A percentile compares a stretch with the other conserved stretches of the same genome.
Conservation (phyloP, 2,888 invertebrate species). For the Xestobium rufovillosum region DNA sequence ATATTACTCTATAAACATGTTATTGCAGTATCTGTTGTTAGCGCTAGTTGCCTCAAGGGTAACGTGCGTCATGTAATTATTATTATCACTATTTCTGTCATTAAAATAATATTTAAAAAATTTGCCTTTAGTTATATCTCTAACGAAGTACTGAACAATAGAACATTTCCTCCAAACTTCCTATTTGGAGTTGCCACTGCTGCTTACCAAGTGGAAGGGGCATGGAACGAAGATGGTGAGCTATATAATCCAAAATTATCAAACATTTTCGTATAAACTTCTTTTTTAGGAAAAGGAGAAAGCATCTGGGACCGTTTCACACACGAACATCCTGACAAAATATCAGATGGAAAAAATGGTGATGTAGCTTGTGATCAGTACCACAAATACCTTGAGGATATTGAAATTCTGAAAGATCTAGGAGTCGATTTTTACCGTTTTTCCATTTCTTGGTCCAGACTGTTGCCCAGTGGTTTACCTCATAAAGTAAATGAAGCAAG, state of each 20-base stretch:
- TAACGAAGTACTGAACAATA: too few relatives aligned
- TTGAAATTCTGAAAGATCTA: constrained; percentile 53
- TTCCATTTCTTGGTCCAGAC: constrained; percentile 66
- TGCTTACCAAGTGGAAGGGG: not conserved
- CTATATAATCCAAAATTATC: not conserved
- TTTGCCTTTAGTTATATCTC: too few relatives aligned
- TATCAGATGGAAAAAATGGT: constrained; percentile 40
- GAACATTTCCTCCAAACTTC: too few relatives aligned
- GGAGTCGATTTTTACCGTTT: constrained; percentile 62
- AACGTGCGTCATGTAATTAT: too few relatives aligned
- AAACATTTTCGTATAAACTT: not conserved
- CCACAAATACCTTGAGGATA: constrained; percentile 56
- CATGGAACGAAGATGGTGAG: not conserved
- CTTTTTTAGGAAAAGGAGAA: constrained; percentile 43
- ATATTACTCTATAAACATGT: too few relatives aligned
- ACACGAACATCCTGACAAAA: constrained; percentile 31
- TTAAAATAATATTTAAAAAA: too few relatives aligned
- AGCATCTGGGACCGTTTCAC: constrained; percentile 47
- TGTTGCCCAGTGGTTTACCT: constrained; percentile 61
- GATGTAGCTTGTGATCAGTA: constrained; percentile 65
- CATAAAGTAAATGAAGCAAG: constrained; percentile 60
- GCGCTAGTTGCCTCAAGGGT: too few relatives aligned
- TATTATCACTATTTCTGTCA: too few relatives aligned
- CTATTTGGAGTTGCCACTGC: constrained; percentile 1
- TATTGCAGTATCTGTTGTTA: too few relatives aligned